Evolutionary conservation across 2,113 vertebrate genomes (phyloP), one percentile per base, ranked within the genome.

Genomic region (Gadus chalcogrammus): DNA sequence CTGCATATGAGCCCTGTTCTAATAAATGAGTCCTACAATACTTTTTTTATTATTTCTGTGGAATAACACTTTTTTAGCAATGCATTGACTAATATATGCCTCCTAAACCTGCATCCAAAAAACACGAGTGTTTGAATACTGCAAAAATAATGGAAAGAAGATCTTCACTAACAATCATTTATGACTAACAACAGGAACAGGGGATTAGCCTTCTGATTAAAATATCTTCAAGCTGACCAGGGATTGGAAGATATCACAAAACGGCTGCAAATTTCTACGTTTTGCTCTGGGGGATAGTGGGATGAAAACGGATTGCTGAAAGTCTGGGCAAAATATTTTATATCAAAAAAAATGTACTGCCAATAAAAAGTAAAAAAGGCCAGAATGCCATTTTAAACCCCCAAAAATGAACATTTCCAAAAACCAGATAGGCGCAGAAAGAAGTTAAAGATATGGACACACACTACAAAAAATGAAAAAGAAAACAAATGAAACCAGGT

Each of bases 191-290:
- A 56, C 75, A 77, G 71, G 79, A 55, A 18, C 38, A 73, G 61
- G 48, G 15, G n/a, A 69, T 73, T 64, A 77, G 7, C 69, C 61
- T 64, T 71, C 63, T 70, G 75, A 79, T 72, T 63, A 69, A 61
- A 81, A 53, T 53, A 67, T 75, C 68, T 65, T 52, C 35, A 69
- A 76, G 58, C 62, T 48, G 59, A 38, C 17, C 24, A 20, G 22
- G 63, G 59, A 55, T 24, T 31, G 22, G 73, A 38, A 59, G 48
- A 61, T n/a, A 68, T 15, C 60, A 63, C 61, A 20, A 17, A 35
- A 18, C 8, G 8, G 55, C 11, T 24, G 64, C 56, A 52, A 69
- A 62, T 31, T 2, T 65, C 58, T 22, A 38, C 20, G 31, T 67
- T 48, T 24, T 67, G 7, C 48, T 59, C 15, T 20, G 1, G 11